Percentiles rank a stretch among this genome's conserved stretches.
These are phyloP conservation scores for Nannoperca obscura DNA, from an alignment of 2,797 vertebrate species.

Conservation along the genomic window DNA sequence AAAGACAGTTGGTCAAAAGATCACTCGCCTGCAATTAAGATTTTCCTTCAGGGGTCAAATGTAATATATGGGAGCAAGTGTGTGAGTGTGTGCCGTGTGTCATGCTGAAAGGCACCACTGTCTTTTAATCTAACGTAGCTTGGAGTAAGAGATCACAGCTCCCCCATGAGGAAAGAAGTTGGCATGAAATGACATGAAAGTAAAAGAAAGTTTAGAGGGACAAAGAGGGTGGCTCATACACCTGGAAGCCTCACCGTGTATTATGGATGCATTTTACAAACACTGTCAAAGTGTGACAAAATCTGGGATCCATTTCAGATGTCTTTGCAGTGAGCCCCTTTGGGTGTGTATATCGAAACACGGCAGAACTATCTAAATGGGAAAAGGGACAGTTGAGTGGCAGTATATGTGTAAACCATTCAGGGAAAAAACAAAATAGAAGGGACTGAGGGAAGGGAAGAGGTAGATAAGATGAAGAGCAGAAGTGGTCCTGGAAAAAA, in stretches of 20 bases:
- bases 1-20: slow-evolving; percentile 70
- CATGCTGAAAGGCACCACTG: slow-evolving; percentile 1
- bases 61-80: slow-evolving; percentile 46
- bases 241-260: slow-evolving; percentile 24
- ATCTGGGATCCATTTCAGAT: slow-evolving; percentile 50
- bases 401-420: slow-evolving; percentile 46
- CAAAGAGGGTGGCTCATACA: slow-evolving; percentile 15
- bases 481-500: slow-evolving; percentile 36
- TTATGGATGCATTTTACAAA: slow-evolving; percentile 46
- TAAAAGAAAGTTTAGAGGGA: slow-evolving; percentile 44
- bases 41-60: slow-evolving; percentile 67
- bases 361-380: slow-evolving; percentile 53
- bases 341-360: slow-evolving; percentile 16
- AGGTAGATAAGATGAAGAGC: slow-evolving; percentile 56
- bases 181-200: slow-evolving; percentile 42
- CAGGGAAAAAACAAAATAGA: slow-evolving; percentile 13
- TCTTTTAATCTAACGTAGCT: slow-evolving; percentile 23
- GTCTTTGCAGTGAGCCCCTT: slow-evolving; percentile 20
- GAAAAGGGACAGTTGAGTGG: slow-evolving; percentile 49
- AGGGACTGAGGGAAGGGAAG: slow-evolving; percentile 24
- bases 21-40: slow-evolving; percentile 71
- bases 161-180: slow-evolving; percentile 60
- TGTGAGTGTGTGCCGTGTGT: slow-evolving; percentile 33
- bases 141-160: slow-evolving; percentile 59
- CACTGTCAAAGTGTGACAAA: slow-evolving; percentile 46